Percentiles rank a stretch among this genome's conserved stretches.
These are phyloP conservation scores for Lepilemur ruficaudatus DNA, from an alignment of 2,797 vertebrate species.

Conservation along the genomic window DNA sequence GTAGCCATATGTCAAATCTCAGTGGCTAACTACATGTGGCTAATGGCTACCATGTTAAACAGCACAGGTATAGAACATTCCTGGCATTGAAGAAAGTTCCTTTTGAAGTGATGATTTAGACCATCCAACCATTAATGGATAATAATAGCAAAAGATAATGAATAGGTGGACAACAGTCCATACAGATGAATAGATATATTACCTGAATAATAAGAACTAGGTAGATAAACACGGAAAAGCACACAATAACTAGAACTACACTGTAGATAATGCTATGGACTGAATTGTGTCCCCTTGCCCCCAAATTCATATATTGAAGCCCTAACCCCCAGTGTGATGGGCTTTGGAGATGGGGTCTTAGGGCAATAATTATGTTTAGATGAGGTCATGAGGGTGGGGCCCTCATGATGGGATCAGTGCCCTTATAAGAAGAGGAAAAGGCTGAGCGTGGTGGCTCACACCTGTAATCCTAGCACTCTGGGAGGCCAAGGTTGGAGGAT, in stretches of 20 bases:
- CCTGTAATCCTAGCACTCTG: background rate
- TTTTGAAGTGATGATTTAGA: background rate
- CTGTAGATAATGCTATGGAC: background rate
- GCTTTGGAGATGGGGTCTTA: background rate
- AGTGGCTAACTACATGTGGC: background rate
- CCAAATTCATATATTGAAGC: background rate
- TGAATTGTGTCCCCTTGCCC: background rate
- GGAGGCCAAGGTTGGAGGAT: background rate
- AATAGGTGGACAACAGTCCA: background rate
- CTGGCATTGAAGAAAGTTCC: background rate
- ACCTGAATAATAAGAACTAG: background rate
- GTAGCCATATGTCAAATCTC: background rate
- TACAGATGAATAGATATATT: background rate
- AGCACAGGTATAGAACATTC: background rate
- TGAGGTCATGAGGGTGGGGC: background rate
- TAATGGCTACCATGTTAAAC: background rate
- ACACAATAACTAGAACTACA: background rate
- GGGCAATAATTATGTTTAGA: background rate
- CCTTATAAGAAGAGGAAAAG: background rate
- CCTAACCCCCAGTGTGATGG: background rate
- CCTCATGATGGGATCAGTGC: background rate
- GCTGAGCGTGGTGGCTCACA: rapidly evolving
- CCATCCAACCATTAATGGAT: background rate
- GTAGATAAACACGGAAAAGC: background rate
- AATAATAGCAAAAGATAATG: background rate